Base-by-base conservation (phyloP, 2,113 vertebrate genomes). In the Aptenodytes patagonicus region DNA sequence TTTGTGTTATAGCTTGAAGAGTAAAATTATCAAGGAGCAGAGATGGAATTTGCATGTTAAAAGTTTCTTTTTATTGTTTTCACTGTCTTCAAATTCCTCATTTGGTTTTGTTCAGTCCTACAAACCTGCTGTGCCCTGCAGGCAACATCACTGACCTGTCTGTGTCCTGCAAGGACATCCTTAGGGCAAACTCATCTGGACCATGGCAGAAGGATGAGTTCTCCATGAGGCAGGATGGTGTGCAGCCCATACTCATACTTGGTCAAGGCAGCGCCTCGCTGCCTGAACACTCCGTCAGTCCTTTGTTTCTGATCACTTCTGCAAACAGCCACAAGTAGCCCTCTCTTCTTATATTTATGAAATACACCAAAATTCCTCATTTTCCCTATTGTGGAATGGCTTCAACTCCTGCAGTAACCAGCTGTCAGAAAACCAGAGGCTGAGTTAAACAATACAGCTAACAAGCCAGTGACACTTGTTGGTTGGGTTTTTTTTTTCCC, bases 11-110 rank as follows among this genome's bases (percentile, higher is more conserved):
- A 91, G 88, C 95, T 93, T 8, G 1, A 7, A n/a, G 68, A 52
- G 57, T 19, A 11, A 86, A 95, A 87, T 65, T 71, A 73, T 65
- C 61, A 65, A 79, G 83, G 40, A 91, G 66, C 85, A 68, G 80
- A 68, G 94, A 87, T 82, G 40, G 73, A 91, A 96, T 96, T 87
- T 93, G 92, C 84, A 94, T 85, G 57, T 70, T 97, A 60, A 83
- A 96, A 79, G 44, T 89, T 91, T 66, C 65, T 44, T 55, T 76
- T 66, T 17, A 19, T 64, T 77, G 78, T 65, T 88, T 79, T 77
- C 62, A 16, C 60, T 65, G 83, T 72, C 82, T 88, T 47, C 40
- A 36, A 36, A 58, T 68, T 55, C 72, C n/a, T 68, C 26, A 0
- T 36, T 87, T 36, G 72, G 38, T 65, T 83, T 55, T 60, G 55